Evolutionary conservation across 2,113 vertebrate species (phyloP), one percentile per base, ranked within the genome.

Genomic region (Lota lota): DNA sequence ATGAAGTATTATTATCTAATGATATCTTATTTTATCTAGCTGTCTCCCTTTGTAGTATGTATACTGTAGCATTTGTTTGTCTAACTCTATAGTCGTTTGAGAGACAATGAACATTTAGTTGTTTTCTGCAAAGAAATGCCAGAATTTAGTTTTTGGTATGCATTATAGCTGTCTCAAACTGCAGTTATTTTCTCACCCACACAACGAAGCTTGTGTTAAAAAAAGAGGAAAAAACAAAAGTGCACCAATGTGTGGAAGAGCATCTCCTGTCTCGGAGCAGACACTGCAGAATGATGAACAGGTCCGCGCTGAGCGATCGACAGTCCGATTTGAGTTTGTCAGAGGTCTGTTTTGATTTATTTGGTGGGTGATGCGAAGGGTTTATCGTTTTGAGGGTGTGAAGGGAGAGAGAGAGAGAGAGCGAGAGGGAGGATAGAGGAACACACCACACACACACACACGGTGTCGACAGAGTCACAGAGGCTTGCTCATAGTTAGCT

Each of bases 401-500:
- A 28, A 15, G 15, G 74, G 74, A 73, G 53, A 7, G 28, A 51
- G 56, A 70, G 51, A 64, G 51, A 60, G 17, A 4, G 58, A 40
- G 40, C 50, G 69, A 57, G 11, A 82, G 79, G 79, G 67, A 70
- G 28, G 28, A 33, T 33, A 33, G 28, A 33, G 28, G 28, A 33
- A 33, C n/a, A n/a, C n/a, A n/a, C n/a, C 28, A 33, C 28, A 33
- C 28, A 33, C 28, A 33, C 28, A 33, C 28, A 33, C 28, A 33
- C 28, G 7, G 28, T 33, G 28, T 2, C 3, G 8, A 16, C 15
- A 61, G 10, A 24, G 60, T 6, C 63, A 33, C 19, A 17, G 50
- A 85, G 71, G 85, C 70, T 85, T 80, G 83, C 79, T 73, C 83
- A 78, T 86, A 74, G 80, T 88, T 87, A 87, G 81, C 77, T 85